Percentiles rank a stretch among this genome's conserved stretches.
phyloP scores from a whole-genome alignment of 2,888 invertebrate genomes.

The Oligia fasciuncula region DNA sequence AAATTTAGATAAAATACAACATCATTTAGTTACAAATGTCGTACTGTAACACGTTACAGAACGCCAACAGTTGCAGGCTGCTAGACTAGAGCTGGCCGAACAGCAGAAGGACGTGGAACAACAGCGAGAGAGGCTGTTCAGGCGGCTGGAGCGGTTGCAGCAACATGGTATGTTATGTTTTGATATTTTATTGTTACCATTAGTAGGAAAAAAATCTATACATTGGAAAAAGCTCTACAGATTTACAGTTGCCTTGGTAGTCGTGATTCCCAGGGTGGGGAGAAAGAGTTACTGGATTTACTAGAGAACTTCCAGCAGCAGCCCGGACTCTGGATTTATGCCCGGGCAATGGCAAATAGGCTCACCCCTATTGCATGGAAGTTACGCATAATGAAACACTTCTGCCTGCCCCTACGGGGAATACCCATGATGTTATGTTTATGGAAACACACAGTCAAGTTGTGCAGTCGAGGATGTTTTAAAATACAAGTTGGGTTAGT shows the following conservation, averaged over 20 bases:
- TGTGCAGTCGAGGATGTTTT: not conserved
- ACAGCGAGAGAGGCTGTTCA: conserved; percentile 97
- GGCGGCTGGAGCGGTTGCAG: conserved; percentile 95
- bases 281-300: not conserved
- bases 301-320: not conserved
- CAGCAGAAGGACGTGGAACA: conserved; percentile 95
- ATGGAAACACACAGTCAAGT: not conserved
- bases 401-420: not conserved
- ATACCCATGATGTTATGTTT: not conserved
- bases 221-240: not conserved
- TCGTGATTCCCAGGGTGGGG: not conserved
- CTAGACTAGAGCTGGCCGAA: conserved; percentile 93
- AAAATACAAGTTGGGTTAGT: not conserved
- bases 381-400: not conserved
- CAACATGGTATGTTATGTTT: conserved; percentile 79
- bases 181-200: not conserved
- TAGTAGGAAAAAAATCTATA: not conserved
- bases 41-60: conserved; percentile 76
- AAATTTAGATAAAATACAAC: not conserved
- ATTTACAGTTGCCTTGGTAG: not conserved
- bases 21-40: not conserved
- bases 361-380: not conserved
- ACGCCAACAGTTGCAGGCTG: conserved; percentile 92
- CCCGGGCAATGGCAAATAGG: not conserved
- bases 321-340: not conserved